Percentiles rank a stretch among this genome's conserved stretches.
Evolutionary conservation across 92 coral and sea anemone genomes (phyloP).

Genomic region (Bergia sp.): DNA sequence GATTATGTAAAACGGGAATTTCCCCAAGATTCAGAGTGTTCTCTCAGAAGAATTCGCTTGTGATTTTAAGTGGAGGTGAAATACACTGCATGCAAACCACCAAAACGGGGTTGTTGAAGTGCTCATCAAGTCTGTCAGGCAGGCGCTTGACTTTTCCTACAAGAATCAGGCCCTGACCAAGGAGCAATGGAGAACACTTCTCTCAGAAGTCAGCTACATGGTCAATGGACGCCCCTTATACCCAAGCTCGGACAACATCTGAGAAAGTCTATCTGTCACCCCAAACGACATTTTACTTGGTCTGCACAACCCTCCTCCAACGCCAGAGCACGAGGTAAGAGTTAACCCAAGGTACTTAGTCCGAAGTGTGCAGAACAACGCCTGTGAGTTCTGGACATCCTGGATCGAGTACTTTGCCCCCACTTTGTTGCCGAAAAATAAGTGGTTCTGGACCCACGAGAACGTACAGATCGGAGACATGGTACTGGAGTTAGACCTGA

Average conservation of each 20-base stretch:
- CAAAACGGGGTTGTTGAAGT: constrained; percentile 32
- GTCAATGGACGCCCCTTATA: not conserved
- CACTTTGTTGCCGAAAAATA: too few species aligned
- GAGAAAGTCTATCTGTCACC: constrained; percentile 39
- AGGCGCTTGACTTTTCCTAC: constrained; percentile 22
- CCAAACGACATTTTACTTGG: constrained; percentile 8
- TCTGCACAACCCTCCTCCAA: constrained; percentile 52
- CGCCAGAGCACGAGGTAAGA: constrained; percentile 50
- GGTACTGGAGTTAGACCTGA: not conserved
- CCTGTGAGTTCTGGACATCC: constrained; percentile 53
- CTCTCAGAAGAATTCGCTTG: not conserved
- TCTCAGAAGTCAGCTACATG: constrained; percentile 36
- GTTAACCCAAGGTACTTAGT: constrained; percentile 59
- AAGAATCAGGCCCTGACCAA: constrained; percentile 32
- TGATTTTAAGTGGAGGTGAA: constrained; percentile 67
- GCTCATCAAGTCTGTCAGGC: constrained; percentile 60
- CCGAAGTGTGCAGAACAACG: constrained; percentile 37
- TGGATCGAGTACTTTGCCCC: constrained; percentile 51
- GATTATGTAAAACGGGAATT: constrained; percentile 52
- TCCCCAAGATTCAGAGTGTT: not conserved
- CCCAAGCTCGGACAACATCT: constrained; percentile 23
- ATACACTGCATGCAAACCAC: constrained; percentile 64
- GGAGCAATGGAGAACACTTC: constrained; percentile 63
- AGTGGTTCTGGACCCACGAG: constrained; percentile 23
- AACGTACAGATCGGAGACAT: constrained; percentile 19